Base-by-base conservation (phyloP, 2,888 invertebrate species). In the Ceratothoa steindachneri region DNA sequence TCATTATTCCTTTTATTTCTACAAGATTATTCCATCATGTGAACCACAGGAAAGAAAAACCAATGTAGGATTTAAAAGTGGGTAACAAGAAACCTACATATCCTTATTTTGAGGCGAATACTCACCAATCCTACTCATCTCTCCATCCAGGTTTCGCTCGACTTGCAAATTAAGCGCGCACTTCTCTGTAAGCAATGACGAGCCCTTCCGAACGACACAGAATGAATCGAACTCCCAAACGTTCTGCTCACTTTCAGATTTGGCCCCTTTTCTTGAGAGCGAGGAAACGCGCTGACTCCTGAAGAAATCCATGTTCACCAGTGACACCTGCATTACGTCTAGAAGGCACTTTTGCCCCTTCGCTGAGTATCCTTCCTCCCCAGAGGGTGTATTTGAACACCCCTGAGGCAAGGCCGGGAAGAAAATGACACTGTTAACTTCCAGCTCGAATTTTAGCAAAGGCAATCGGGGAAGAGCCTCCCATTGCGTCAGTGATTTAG, bases 151-250 rank as follows among this genome's bases (percentile, higher is more conserved):
- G 86, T 96, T 95, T 71, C 91, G 88, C 83, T 95, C 93, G 9
- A 95, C 88, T 83, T 90, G 90, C 71, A 97, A 86, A 80, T 89
- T 88, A 77, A 97, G 86, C 80, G 90, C 89, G 81, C 94, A 92
- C 81, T 92, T 93, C 82, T 95, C 91, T 60, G 91, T 90, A 73
- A 97, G 88, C 80, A 95, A 85, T 27, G 91, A 89, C 27, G 89
- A 87, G 1, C 91, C 91, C 9, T 85, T 84, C 75, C 87, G 87
- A 60, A 84, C 83, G 0, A 89, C 84, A 27, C 84, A 82, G 78
- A 86, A 87, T 27, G 86, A 87, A 1, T 88, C 87, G 12, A 89
- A 84, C 2, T 83, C 81, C 29, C 84, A 73, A 74, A 74, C 22
- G 7, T n/a, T 30, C 19, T 60, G 30, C 7, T 28, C 31, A 30